Conservation (phyloP, 30 jellyfish, hydroid and myxozoan species). For the Rhopilema esculentum region DNA sequence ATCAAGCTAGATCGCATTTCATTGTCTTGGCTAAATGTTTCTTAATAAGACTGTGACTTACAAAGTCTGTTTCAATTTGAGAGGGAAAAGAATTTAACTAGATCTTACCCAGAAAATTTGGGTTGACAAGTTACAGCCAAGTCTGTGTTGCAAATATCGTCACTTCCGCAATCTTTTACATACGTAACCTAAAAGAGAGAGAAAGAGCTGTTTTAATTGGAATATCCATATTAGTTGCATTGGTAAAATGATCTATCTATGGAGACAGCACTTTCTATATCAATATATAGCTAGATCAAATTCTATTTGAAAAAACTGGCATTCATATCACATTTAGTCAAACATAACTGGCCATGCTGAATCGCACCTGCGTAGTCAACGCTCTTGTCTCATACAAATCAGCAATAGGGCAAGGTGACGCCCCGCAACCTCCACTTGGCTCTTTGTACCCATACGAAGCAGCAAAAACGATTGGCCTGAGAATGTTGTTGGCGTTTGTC, state of each 20-base stretch:
- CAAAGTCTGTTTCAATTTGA: not conserved
- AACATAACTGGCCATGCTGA: not conserved
- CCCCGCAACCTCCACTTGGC: slow-evolving; percentile 44
- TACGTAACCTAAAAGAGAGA: slow-evolving; percentile 44
- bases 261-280: too few species aligned
- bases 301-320: not conserved
- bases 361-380: slow-evolving; percentile 36
- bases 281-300: not conserved
- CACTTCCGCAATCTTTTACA: slow-evolving; percentile 71
- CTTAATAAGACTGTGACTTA: not conserved
- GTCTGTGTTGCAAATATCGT: slow-evolving; percentile 74
- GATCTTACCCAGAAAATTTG: slow-evolving; percentile 53
- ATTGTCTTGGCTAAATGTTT: too few species aligned
- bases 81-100: not conserved
- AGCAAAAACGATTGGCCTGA: slow-evolving; percentile 55
- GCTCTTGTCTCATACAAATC: slow-evolving; percentile 47
- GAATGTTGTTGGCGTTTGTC: slow-evolving; percentile 37
- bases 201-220: not conserved
- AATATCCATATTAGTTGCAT: not conserved
- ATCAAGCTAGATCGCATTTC: too few species aligned
- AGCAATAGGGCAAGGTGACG: slow-evolving; percentile 52
- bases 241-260: too few species aligned
- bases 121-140: slow-evolving; percentile 40
- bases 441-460: slow-evolving; percentile 49
- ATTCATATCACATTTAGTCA: not conserved